Evolutionary conservation across 2,113 vertebrate genomes (phyloP), one percentile per base, ranked within the genome.

Genomic region (Rafetus swinhoei): DNA sequence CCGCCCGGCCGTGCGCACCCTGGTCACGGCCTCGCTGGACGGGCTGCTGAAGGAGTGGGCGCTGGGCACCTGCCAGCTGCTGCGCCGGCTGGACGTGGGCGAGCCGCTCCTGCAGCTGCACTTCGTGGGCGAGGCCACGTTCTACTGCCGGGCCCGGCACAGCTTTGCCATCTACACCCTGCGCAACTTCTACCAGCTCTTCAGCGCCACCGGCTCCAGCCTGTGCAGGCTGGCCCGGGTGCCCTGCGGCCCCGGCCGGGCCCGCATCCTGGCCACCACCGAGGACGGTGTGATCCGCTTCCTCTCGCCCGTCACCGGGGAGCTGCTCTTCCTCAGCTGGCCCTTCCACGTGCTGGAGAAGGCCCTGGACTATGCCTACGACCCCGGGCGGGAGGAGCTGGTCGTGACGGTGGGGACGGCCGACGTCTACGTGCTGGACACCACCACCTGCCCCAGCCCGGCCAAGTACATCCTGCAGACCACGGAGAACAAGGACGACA

Each of bases 1-100:
- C 86, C 91, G 92, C 9, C 57, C 84, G 9, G 93, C 93, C 24
- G 88, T 91, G 54, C 95, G 96, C 69, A 97, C 95, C 15, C 85
- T 97, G 84, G 85, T 98, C 32, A 97, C 98, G 3, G 97, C 96
- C 3, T 97, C 97, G 14, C 77, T 62, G 24, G 97, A 98, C 18
- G 96, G 97, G 39, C 16, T 92, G n/a, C 60, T 98, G 69, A 98
- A 97, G 79, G 97, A 98, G 94, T 98, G 98, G 98, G 97, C 93
- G 79, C 83, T 96, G 24, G 96, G 89, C 12, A 96, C 96, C 4
- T 95, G 97, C 11, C 95, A 60, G 45, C 93, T 97, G 24, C 95
- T 97, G 52, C 91, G 97, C 88, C 86, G 82, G n/a, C 94, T 98
- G 6, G 93, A 97, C 22, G 91, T 97, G 1, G 93, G 85, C 0